Evolutionary conservation across 2,113 vertebrate species (phyloP).

Genomic region (Symphodus melops): DNA sequence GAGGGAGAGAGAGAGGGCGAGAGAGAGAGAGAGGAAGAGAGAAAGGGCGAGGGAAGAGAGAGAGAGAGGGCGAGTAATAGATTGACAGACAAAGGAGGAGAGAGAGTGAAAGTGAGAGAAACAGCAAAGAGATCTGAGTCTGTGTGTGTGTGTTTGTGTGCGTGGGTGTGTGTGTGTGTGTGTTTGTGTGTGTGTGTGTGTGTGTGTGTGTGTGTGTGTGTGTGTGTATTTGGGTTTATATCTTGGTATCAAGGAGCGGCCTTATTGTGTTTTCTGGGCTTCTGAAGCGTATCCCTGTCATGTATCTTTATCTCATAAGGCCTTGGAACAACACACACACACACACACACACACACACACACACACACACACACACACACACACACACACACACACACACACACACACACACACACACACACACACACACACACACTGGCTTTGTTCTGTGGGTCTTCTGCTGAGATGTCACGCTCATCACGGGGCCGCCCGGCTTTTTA

Average conservation of each 20-base stretch:
- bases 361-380: conserved; percentile 35
- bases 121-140: background rate
- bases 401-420: conserved; percentile 38
- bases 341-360: conserved; percentile 26
- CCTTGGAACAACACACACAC: conserved; percentile 39
- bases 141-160: conserved; percentile 16
- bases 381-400: conserved; percentile 31
- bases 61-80: too few relatives aligned
- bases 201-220: background rate
- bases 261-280: conserved; percentile 36
- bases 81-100: too few relatives aligned
- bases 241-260: conserved; percentile 1
- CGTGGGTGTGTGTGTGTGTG: background rate
- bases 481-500: conserved; percentile 52
- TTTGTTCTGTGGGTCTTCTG: conserved; percentile 56
- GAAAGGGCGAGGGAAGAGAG: too few relatives aligned
- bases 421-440: conserved; percentile 17
- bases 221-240: background rate
- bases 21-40: too few relatives aligned
- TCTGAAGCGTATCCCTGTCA: conserved; percentile 47
- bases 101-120: background rate
- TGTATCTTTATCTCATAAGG: conserved; percentile 54
- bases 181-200: background rate
- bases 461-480: conserved; percentile 45
- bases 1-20: too few relatives aligned